phyloP scores from a whole-genome alignment of 2,888 invertebrate species.

The Sminthurinus aureus region DNA sequence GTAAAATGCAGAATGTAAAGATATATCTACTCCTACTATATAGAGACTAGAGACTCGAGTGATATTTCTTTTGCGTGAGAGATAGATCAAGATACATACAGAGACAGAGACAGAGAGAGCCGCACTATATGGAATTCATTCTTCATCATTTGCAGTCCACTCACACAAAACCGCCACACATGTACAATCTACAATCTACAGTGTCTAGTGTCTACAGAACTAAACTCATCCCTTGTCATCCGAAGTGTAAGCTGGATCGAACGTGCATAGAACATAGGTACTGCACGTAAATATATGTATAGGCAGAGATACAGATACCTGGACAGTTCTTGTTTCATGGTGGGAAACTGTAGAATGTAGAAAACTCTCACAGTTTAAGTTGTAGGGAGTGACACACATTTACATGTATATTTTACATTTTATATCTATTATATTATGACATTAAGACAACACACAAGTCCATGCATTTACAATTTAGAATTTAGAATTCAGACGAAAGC shows the following conservation, averaged over 20 bases:
- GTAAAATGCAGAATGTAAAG: too few relatives aligned
- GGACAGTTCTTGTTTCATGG: neutral
- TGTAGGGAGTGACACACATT: too few relatives aligned
- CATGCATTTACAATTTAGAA: too few relatives aligned
- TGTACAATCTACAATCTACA: neutral
- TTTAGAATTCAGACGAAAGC: neutral
- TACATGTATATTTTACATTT: too few relatives aligned
- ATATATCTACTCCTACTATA: too few relatives aligned
- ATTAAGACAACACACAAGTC: neutral
- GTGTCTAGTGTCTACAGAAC: neutral
- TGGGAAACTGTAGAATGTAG: neutral
- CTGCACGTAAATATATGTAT: neutral
- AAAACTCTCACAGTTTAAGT: too few relatives aligned
- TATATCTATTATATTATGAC: neutral
- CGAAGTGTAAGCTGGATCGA: neutral
- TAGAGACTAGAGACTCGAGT: too few relatives aligned
- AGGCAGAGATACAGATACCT: neutral
- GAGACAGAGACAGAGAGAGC: neutral
- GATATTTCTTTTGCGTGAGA: neutral
- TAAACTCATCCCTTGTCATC: neutral
- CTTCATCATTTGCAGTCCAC: slow-evolving; percentile 13
- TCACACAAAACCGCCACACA: slow-evolving; percentile 3
- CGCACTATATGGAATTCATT: neutral
- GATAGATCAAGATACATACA: slow-evolving; percentile 12
- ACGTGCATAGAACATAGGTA: too few relatives aligned